A percentile compares a stretch with the other conserved stretches of the same genome.
Evolutionary conservation across 1,140 invertebrate species (phyloP).

Genomic region (Adelges cooleyi): DNA sequence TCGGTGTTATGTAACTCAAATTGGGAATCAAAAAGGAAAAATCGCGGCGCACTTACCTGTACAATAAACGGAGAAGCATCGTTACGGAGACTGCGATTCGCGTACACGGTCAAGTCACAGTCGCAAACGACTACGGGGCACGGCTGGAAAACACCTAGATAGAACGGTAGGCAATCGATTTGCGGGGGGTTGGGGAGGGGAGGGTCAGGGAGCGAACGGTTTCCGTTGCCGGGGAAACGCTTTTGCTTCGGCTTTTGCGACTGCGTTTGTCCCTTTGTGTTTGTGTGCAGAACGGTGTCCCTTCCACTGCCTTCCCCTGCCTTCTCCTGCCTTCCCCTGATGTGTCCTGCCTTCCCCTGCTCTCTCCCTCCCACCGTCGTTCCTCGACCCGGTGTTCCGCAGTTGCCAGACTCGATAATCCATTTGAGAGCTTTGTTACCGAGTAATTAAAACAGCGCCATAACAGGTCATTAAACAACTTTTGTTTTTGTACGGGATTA

Average conservation of each 20-base stretch:
- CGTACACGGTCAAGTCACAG: too few species aligned
- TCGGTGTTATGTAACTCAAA: too few species aligned
- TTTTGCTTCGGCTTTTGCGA: slow-evolving; percentile 24
- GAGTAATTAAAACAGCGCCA: neutral
- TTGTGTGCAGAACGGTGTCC: neutral
- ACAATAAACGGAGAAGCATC: too few species aligned
- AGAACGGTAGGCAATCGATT: slow-evolving; percentile 8
- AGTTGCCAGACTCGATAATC: neutral
- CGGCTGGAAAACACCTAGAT: slow-evolving; percentile 10
- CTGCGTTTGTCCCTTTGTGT: slow-evolving; percentile 13
- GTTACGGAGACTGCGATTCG: neutral
- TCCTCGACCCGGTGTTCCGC: too few species aligned
- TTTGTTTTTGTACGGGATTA: too few species aligned
- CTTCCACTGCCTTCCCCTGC: too few species aligned
- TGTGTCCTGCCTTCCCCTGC: too few species aligned
- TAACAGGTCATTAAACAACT: neutral
- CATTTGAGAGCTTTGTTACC: neutral
- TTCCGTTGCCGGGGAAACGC: slow-evolving; percentile 26
- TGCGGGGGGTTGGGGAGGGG: too few species aligned
- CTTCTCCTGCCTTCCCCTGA: too few species aligned
- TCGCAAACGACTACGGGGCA: neutral
- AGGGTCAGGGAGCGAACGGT: slow-evolving; percentile 15
- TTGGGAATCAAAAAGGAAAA: too few species aligned
- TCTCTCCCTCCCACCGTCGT: too few species aligned
- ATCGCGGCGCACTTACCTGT: too few species aligned